Evolutionary conservation across 2,797 vertebrate genomes (phyloP).

Genomic region (Rallus crepitans): DNA sequence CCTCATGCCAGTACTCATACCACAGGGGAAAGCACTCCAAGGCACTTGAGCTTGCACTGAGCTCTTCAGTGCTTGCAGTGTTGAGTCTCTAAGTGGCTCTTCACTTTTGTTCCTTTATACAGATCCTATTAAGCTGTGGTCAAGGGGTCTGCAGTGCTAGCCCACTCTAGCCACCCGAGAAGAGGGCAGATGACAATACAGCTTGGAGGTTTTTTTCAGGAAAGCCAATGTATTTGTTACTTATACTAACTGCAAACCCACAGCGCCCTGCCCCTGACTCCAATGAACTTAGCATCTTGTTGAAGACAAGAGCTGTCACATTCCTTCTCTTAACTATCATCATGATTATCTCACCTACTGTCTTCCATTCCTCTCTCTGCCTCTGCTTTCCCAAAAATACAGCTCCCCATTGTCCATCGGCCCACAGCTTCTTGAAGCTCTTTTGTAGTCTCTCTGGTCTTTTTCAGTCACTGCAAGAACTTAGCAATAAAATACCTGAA

Average conservation of each 20-base stretch:
- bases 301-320: background rate
- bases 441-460: background rate
- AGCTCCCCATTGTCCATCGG: background rate
- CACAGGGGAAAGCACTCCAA: background rate
- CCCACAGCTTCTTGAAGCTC: background rate
- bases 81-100: background rate
- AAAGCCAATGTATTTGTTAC: background rate
- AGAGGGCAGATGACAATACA: background rate
- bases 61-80: background rate
- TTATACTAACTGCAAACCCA: background rate
- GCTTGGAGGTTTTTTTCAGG: background rate
- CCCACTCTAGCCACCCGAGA: background rate
- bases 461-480: background rate
- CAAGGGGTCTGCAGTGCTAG: background rate
- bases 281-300: background rate
- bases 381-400: slow-evolving; percentile 34
- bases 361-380: background rate
- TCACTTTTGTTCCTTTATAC: background rate
- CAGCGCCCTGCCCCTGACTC: background rate
- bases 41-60: background rate
- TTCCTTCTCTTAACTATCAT: background rate
- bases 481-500: background rate
- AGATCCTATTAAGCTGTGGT: background rate
- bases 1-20: background rate
- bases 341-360: background rate